A percentile compares a stretch with the other conserved stretches of the same genome.
Conservation (phyloP, 2,888 invertebrate species). For the Hyalella azteca region DNA sequence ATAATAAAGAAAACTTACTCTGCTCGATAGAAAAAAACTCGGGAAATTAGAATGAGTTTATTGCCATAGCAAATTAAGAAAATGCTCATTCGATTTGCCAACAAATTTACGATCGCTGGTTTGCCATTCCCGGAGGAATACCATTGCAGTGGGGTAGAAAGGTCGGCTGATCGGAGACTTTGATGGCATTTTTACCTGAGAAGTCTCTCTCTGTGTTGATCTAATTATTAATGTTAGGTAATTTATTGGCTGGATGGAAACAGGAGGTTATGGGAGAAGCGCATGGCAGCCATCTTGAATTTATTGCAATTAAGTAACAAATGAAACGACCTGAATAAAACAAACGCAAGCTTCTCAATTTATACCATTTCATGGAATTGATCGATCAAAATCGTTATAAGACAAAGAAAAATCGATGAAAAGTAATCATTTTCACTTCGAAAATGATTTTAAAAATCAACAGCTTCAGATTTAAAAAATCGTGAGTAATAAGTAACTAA, state of each 20-base stretch:
- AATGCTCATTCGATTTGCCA: conserved; percentile 5
- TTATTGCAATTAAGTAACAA: too few relatives aligned
- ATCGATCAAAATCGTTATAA: too few relatives aligned
- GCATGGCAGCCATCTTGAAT: conserved; percentile 8
- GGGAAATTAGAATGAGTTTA: conserved; percentile 35
- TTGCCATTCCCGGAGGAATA: background rate
- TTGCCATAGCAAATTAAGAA: conserved; percentile 36
- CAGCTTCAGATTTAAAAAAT: too few relatives aligned
- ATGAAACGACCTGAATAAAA: too few relatives aligned
- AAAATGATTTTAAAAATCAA: too few relatives aligned
- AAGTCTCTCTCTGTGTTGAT: conserved; percentile 25
- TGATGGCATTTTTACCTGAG: conserved; percentile 22
- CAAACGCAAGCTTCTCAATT: too few relatives aligned
- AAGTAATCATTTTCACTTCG: too few relatives aligned
- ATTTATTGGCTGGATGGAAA: conserved; percentile 33
- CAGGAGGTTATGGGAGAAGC: conserved; percentile 28
- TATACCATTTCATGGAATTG: too few relatives aligned
- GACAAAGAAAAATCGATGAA: too few relatives aligned
- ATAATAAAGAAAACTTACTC: conserved; percentile 35
- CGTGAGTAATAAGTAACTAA: too few relatives aligned
- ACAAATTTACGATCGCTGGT: background rate
- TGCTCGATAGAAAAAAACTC: conserved; percentile 30
- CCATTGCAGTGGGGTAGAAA: background rate
- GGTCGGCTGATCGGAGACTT: background rate
- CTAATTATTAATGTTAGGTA: conserved; percentile 34